Evolutionary conservation across 2,113 vertebrate genomes (phyloP).

Genomic region (Loxodonta africana): DNA sequence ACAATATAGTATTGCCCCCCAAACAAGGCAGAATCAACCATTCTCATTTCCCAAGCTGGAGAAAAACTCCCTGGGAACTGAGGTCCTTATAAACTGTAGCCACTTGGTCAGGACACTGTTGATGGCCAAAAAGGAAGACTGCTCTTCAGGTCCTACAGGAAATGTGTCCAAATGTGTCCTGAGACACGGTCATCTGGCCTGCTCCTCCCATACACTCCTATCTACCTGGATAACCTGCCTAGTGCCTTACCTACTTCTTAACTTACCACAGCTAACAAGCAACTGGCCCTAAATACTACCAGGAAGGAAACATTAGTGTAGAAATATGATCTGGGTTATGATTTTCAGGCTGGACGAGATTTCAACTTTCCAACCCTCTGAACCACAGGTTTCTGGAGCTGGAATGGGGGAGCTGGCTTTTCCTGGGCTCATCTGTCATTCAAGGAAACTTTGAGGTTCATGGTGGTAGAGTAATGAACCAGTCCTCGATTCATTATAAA

Average conservation of each 20-base stretch:
- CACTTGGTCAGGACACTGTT: background rate
- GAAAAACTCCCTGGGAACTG: background rate
- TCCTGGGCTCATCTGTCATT: background rate
- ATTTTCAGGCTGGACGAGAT: background rate
- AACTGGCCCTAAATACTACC: too few relatives aligned
- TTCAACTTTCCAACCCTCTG: background rate
- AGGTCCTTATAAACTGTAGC: background rate
- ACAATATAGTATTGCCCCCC: background rate
- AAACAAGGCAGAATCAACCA: background rate
- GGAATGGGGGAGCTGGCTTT: background rate
- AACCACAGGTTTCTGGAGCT: background rate
- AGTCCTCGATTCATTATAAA: background rate
- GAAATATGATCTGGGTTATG: background rate
- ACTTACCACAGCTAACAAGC: background rate
- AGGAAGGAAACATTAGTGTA: background rate
- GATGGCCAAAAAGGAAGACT: background rate
- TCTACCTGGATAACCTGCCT: background rate
- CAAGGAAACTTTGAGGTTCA: background rate
- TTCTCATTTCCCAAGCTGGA: background rate
- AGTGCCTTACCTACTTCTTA: background rate
- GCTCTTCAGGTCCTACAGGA: background rate
- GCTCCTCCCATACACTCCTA: background rate
- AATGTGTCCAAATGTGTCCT: background rate
- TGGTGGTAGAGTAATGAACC: background rate
- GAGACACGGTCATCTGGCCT: background rate